Base-by-base conservation (phyloP, 1,140 invertebrate genomes). In the Drosophila erecta region DNA sequence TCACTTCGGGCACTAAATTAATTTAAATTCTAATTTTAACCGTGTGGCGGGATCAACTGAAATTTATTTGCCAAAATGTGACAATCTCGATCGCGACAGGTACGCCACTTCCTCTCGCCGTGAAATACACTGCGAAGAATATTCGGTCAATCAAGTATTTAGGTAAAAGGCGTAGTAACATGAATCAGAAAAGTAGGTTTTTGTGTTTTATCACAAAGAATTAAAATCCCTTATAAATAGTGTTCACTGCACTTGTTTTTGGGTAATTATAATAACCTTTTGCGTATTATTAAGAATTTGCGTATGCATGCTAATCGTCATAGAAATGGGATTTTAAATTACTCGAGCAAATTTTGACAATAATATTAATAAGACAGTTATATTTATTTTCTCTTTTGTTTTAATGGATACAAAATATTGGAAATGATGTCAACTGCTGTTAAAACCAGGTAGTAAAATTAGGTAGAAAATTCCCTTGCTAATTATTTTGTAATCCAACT, bases 51-150 rank as follows among this genome's bases (percentile, higher is more conserved):
- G 41, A 70, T 56, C 56, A 65, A 76, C 46, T 79, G 49, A 75
- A 58, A 70, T 75, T 64, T 80, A 75, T 60, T 56, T 65, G 53
- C 60, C 73, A 75, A 62, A 74, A 50, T 58, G 38, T 56, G 70
- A 41, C 50, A 56, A 57, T 59, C 50, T 70, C 43, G 51, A 56
- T 70, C 41, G 73, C 62, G 71, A 50, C 35, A 50, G 20, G 49
- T 27, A 76, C 81, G 81, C 80, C 72, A 84, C 59, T 73, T 84
- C 41, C 41, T 33, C 17, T 51, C 7, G 10, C 17, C 5, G 37
- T 38, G 8, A 61, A 43, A 15, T 43, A 15, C 59, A 17, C 22
- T 12, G 11, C 15, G n/a, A 12, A 4, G 6, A 43, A 43, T 43
- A 17, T 43, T 43, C 8, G 8, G n/a, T 8, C 15, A 17, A 41